Conservation (phyloP, 2,113 vertebrate genomes). For the Ardeotis arabs region DNA sequence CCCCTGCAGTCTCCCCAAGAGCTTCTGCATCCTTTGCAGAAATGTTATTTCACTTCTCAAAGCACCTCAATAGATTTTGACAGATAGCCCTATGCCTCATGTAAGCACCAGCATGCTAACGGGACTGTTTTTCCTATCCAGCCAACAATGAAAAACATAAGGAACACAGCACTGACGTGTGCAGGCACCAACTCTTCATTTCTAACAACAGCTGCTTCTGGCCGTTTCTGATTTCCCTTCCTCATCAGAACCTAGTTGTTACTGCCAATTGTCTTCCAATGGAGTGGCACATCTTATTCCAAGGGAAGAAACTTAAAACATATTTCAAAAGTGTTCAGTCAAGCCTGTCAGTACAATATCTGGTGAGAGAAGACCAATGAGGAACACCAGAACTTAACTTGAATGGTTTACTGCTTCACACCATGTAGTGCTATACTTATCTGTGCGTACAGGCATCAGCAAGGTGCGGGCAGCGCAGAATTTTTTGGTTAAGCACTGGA, state of each 20-base stretch:
- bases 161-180: background rate
- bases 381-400: background rate
- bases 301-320: background rate
- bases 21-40: background rate
- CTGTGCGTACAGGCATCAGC: background rate
- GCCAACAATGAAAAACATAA: background rate
- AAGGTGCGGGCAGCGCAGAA: background rate
- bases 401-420: background rate
- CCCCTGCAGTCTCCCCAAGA: background rate
- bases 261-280: background rate
- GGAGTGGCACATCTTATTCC: background rate
- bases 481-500: background rate
- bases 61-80: background rate
- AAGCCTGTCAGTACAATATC: background rate
- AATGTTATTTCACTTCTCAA: background rate
- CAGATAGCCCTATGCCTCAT: background rate
- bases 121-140: background rate
- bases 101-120: background rate
- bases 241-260: background rate
- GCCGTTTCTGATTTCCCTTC: background rate
- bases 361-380: background rate
- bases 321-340: background rate
- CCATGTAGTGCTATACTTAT: background rate
- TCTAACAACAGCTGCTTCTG: background rate
- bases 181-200: background rate